Percentiles rank a stretch among this genome's conserved stretches.
Evolutionary conservation across 92 coral and sea anemone species (phyloP).

Genomic region (Paragorgia papillata): DNA sequence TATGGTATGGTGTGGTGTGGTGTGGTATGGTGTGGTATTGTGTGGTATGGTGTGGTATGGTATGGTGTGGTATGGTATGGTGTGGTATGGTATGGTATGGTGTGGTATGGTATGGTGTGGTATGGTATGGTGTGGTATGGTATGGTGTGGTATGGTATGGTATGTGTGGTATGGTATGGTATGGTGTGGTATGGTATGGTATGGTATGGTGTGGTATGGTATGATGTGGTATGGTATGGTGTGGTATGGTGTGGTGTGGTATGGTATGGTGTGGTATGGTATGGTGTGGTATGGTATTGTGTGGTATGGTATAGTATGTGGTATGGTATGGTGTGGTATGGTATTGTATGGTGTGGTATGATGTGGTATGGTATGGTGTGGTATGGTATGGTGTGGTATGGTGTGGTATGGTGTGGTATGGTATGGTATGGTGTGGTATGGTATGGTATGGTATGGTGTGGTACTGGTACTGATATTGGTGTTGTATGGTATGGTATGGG

Average conservation of each 20-base stretch:
- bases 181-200: conserved; percentile 15
- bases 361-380: conserved; percentile 1
- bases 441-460: conserved; percentile 23
- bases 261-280: conserved; percentile 20
- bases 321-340: conserved; percentile 11
- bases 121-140: not conserved
- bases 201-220: not conserved
- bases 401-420: conserved; percentile 1
- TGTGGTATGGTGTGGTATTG: no score
- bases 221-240: conserved; percentile 11
- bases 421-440: conserved; percentile 18
- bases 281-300: conserved; percentile 19
- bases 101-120: no score
- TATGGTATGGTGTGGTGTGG: no score
- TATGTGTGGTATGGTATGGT: no score
- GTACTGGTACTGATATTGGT: not conserved
- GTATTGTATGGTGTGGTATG: not conserved
- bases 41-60: no score
- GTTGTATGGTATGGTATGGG: conserved; percentile 11
- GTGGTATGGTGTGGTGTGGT: conserved; percentile 6
- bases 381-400: conserved; percentile 24
- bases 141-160: not conserved
- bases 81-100: no score
- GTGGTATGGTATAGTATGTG: conserved; percentile 13
- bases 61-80: no score